Percentiles rank a stretch among this genome's conserved stretches.
Conservation (phyloP, 2,113 vertebrate species). For the Hyla sarda region DNA sequence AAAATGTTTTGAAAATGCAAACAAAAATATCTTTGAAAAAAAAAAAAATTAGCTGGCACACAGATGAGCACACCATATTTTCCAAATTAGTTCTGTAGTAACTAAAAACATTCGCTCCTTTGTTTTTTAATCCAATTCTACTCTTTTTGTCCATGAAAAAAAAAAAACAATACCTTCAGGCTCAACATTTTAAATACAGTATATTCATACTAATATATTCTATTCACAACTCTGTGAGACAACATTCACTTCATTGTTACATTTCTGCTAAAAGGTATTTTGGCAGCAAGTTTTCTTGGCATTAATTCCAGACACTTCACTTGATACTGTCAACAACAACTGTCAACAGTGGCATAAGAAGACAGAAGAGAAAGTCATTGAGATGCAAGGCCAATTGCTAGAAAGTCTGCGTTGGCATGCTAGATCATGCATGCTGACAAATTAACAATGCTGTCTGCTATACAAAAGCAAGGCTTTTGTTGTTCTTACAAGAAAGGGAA, state of each 20-base stretch:
- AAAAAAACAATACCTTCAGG: not conserved
- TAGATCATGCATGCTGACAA: constrained; percentile 11
- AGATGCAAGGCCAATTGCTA: constrained; percentile 25
- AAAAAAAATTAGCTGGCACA: too few species aligned
- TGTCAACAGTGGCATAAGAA: not conserved
- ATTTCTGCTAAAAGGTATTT: constrained; percentile 8
- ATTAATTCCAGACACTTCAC: constrained; percentile 1
- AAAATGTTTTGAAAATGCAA: too few species aligned
- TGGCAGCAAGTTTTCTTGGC: not conserved
- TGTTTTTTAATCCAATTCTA: too few species aligned
- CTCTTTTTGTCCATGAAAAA: not conserved
- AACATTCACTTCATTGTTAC: not conserved
- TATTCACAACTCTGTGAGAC: not conserved
- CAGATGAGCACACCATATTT: too few species aligned
- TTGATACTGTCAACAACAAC: constrained; percentile 3
- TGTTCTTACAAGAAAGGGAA: constrained; percentile 7
- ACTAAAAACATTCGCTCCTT: too few species aligned
- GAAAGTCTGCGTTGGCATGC: not conserved
- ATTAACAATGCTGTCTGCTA: constrained; percentile 1
- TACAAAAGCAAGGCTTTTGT: not conserved
- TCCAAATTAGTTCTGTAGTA: too few species aligned
- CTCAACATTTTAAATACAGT: not conserved
- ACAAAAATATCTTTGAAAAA: too few species aligned
- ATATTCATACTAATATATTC: not conserved
- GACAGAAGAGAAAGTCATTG: constrained; percentile 14